Base-by-base conservation (phyloP, 2,797 vertebrate species). In the Crenuchus spilurus region DNA sequence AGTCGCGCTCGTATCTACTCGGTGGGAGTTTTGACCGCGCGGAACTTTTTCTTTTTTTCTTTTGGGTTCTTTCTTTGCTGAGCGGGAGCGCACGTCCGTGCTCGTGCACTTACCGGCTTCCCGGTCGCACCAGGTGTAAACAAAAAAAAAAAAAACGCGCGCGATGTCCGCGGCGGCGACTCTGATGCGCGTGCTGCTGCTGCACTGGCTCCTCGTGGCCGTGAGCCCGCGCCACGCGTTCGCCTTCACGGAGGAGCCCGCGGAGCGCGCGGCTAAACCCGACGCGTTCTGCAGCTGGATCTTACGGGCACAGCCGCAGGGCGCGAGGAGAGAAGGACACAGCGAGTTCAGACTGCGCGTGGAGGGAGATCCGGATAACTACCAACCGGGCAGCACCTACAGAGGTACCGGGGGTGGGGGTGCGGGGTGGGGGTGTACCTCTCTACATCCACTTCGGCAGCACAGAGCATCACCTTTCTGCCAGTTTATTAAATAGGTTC, bases 271-370 rank as follows among this genome's bases (percentile, higher is more conserved):
- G 70, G 85, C 90, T 74, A 96, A 93, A 74, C 94, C 93, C 4
- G 97, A 99, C 88, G 97, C 96, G 69, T 98, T 97, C 74, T 99
- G 97, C 86, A 95, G 94, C 83, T 93, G 96, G 85, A 95, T 99
- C 77, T 82, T 97, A 82, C 90, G 95, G 86, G 95, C 94, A 77
- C 96, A 96, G 80, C 95, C 94, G 74, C 96, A 96, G 80, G 94
- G 94, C 84, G 86, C 78, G 35, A 87, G 94, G 78, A 96, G 93
- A 80, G 97, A 99, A 84, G 91, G 92, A 69, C 96, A 94, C 86
- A 96, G 84, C 75, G 97, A 98, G 88, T 99, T 99, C 86, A 94
- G 94, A 74, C 96, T 99, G 70, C 93, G 95, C 80, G 95, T 99
- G 49, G 97, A 99, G 84, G 97, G 97, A 61, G 96, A 98, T 72